These are phyloP conservation scores for Mactromeris polynyma DNA, from an alignment of 2,888 invertebrate species.

Conservation along the genomic window DNA sequence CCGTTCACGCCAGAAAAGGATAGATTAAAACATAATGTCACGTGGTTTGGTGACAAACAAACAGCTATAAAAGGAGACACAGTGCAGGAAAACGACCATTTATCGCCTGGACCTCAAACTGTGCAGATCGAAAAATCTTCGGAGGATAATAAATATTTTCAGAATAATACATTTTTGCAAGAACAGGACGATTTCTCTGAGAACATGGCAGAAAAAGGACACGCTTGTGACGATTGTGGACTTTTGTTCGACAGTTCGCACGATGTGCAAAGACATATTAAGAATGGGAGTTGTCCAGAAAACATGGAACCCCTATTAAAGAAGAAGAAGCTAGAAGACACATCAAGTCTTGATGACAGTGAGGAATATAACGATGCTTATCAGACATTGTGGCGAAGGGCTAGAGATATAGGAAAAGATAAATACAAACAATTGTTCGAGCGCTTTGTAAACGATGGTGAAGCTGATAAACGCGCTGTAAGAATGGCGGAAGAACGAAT, in stretches of 20 bases:
- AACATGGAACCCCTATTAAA: constrained; percentile 12
- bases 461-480: constrained; percentile 35
- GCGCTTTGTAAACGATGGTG: constrained; percentile 36
- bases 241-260: constrained; percentile 38
- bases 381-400: constrained; percentile 29
- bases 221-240: constrained; percentile 49
- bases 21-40: constrained; percentile 31
- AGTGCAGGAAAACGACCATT: neutral
- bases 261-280: constrained; percentile 37
- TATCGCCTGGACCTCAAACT: constrained; percentile 28
- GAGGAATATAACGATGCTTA: constrained; percentile 39
- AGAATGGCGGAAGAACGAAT: constrained; percentile 40
- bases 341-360: neutral
- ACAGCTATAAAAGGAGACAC: constrained; percentile 31
- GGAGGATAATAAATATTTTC: no score
- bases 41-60: neutral
- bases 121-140: constrained; percentile 26
- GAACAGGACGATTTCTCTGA: no score
- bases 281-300: constrained; percentile 28
- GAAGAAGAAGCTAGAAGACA: neutral
- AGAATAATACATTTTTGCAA: neutral
- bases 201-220: constrained; percentile 26
- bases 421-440: constrained; percentile 45
- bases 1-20: constrained; percentile 45
- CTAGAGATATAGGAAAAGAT: constrained; percentile 19